A percentile compares a stretch with the other conserved stretches of the same genome.
phyloP scores from a whole-genome alignment of 2,113 vertebrate species.

The Triplophysa siluroides region DNA sequence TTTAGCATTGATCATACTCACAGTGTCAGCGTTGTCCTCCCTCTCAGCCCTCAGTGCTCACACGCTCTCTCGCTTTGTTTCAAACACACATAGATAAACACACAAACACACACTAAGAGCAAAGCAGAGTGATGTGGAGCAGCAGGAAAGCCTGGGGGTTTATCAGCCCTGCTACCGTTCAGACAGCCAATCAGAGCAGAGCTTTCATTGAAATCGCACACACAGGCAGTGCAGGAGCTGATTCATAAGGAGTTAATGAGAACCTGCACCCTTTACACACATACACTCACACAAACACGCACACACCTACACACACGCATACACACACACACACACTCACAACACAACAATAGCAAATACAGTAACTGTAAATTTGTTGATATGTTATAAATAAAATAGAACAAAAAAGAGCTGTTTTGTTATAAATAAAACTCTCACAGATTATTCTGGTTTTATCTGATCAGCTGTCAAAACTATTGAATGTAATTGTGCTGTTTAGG shows the following conservation, averaged over 20 bases:
- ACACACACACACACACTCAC: neutral
- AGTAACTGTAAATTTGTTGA: neutral
- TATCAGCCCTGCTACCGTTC: conserved; percentile 65
- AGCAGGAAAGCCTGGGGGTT: conserved; percentile 68
- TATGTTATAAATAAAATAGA: neutral
- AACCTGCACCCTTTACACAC: conserved; percentile 42
- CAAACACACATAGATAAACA: conserved; percentile 43
- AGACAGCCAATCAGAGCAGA: conserved; percentile 70
- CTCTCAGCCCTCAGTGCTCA: conserved; percentile 13
- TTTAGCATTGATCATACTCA: conserved; percentile 44
- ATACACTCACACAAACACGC: neutral
- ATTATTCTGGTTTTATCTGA: neutral
- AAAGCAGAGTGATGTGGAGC: conserved; percentile 47
- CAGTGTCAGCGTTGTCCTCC: conserved; percentile 36
- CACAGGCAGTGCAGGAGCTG: conserved; percentile 44
- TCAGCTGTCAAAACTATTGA: neutral
- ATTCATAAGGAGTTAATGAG: conserved; percentile 61
- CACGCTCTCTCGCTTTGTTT: conserved; percentile 26
- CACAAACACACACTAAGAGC: conserved; percentile 28
- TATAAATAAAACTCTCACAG: neutral
- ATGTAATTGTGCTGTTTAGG: too few species aligned
- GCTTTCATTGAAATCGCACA: conserved; percentile 39
- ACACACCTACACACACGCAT: neutral
- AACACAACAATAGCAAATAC: neutral
- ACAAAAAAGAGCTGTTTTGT: too few species aligned